Conservation (phyloP, 2,797 vertebrate genomes). For the Pipistrellus pygmaeus region DNA sequence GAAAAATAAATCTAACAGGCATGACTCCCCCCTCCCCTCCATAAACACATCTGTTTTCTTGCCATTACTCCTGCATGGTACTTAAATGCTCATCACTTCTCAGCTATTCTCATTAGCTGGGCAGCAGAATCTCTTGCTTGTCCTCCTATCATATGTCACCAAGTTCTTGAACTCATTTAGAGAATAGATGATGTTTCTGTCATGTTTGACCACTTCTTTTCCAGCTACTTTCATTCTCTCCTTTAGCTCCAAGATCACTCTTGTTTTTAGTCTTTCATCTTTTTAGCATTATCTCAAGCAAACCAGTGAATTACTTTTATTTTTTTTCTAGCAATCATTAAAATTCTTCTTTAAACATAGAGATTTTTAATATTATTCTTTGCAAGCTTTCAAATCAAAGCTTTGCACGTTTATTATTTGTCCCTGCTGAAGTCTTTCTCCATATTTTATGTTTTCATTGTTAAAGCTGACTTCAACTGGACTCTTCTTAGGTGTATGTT, state of each 20-base stretch:
- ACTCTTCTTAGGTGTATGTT: background rate
- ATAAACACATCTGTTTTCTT: background rate
- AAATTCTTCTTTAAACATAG: background rate
- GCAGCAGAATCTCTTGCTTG: background rate
- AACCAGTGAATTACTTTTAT: background rate
- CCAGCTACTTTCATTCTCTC: background rate
- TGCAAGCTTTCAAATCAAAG: background rate
- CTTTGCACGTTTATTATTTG: background rate
- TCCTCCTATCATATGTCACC: background rate
- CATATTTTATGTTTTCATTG: background rate
- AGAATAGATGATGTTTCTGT: background rate
- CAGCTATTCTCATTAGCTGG: background rate
- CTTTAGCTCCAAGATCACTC: background rate
- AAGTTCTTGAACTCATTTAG: background rate
- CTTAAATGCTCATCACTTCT: background rate
- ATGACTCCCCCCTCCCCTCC: background rate
- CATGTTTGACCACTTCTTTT: background rate
- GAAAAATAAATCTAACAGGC: background rate
- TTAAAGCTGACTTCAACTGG: background rate
- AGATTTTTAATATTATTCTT: slow-evolving; percentile 26
- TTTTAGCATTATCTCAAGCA: background rate
- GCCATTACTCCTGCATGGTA: background rate
- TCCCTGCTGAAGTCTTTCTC: background rate
- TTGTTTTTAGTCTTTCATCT: background rate
- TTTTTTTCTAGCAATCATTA: background rate